Conservation (phyloP, 2,888 invertebrate genomes). For the Brachyptera risi region DNA sequence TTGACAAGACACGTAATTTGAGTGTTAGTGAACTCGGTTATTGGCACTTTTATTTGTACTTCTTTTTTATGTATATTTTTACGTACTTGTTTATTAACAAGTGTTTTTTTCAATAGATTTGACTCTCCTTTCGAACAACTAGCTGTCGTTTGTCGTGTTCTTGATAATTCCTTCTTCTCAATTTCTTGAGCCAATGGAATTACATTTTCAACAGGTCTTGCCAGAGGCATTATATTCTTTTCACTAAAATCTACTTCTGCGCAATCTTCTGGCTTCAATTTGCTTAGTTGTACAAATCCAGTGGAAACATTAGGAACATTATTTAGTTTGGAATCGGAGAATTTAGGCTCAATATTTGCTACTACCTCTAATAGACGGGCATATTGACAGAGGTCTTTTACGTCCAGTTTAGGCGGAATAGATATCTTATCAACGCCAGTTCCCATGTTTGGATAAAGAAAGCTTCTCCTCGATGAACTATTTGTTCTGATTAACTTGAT, state of each 20-base stretch:
- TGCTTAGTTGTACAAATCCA: constrained; percentile 3
- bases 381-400: neutral
- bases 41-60: neutral
- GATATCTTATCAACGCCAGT: neutral
- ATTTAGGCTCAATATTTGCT: neutral
- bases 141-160: too few species aligned
- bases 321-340: neutral
- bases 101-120: too few species aligned
- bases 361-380: constrained; percentile 1
- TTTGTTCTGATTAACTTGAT: neutral
- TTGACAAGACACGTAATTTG: constrained; percentile 6
- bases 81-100: too few species aligned
- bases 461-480: neutral
- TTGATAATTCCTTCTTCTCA: too few species aligned
- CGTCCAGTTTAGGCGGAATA: neutral
- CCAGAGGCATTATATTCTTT: neutral
- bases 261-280: neutral
- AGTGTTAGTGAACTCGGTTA: neutral
- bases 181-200: too few species aligned
- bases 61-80: too few species aligned
- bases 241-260: neutral
- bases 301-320: neutral
- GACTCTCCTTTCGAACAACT: too few species aligned
- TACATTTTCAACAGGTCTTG: neutral
- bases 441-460: neutral